phyloP scores from a whole-genome alignment of 2,888 invertebrate species.

The Pristionchus fissidentatus region DNA sequence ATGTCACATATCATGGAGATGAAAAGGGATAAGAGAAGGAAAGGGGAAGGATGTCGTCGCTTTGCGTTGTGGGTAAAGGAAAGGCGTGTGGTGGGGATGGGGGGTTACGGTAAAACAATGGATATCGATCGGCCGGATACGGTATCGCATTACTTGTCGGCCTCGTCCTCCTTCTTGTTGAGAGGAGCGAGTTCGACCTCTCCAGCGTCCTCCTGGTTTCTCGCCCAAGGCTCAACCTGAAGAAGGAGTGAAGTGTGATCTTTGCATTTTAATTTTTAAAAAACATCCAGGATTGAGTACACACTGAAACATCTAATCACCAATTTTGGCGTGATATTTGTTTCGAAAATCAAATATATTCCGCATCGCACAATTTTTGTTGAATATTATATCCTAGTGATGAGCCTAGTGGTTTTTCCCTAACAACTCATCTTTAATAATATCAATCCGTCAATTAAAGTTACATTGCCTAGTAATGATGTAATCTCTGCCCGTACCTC shows the following conservation, averaged over 20 bases:
- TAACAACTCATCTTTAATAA: too few relatives aligned
- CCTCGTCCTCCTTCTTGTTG: not conserved
- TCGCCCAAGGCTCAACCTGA: conserved; percentile 23
- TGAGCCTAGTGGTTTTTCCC: too few relatives aligned
- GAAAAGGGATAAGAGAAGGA: not conserved
- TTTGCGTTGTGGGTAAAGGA: not conserved
- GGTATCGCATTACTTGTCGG: not conserved
- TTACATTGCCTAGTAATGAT: too few relatives aligned
- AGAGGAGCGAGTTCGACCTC: conserved; percentile 5
- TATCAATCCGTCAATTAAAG: too few relatives aligned
- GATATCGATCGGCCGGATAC: not conserved
- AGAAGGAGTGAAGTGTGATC: not conserved
- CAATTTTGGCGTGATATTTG: too few relatives aligned
- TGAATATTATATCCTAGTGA: too few relatives aligned
- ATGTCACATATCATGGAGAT: not conserved
- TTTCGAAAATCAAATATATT: too few relatives aligned
- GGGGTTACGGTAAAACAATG: not conserved
- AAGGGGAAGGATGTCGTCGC: not conserved
- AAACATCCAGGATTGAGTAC: too few relatives aligned
- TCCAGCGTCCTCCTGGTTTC: not conserved
- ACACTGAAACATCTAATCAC: too few relatives aligned
- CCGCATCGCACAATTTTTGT: too few relatives aligned
- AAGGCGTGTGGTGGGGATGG: not conserved
- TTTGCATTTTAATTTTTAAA: too few relatives aligned
- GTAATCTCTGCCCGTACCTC: conserved; percentile 60